phyloP scores from a whole-genome alignment of 2,888 invertebrate genomes.

The Leucophenga montana region DNA sequence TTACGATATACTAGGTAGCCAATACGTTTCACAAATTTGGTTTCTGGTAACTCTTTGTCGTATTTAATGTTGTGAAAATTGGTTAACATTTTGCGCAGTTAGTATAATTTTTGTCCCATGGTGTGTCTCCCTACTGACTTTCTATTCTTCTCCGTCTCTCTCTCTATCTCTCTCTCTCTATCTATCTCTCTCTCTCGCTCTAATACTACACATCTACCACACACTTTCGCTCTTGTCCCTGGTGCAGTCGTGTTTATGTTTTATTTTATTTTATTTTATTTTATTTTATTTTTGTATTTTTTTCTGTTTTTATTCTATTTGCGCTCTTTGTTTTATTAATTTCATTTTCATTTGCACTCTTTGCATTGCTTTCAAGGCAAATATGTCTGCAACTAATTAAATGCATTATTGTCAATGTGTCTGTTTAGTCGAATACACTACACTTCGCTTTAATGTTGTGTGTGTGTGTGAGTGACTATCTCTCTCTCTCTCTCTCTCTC shows the following conservation, averaged over 20 bases:
- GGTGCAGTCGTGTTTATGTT: neutral
- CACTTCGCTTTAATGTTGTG: neutral
- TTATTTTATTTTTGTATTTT: neutral
- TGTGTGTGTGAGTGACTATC: neutral
- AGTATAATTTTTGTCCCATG: too few relatives aligned
- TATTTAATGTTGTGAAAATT: too few relatives aligned
- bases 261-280: neutral
- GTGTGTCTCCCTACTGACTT: too few relatives aligned
- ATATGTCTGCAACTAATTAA: slow-evolving; percentile 12
- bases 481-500: neutral
- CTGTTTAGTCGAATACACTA: neutral
- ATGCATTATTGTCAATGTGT: slow-evolving; percentile 6
- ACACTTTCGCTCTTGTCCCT: neutral
- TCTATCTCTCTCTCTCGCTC: too few relatives aligned
- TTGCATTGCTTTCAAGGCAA: neutral
- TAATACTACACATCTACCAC: too few relatives aligned
- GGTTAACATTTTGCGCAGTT: too few relatives aligned
- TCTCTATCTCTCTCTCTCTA: too few relatives aligned
- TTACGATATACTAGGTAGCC: too few relatives aligned
- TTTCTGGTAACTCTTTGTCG: too few relatives aligned
- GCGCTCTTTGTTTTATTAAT: neutral
- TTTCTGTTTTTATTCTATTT: neutral
- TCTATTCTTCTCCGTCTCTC: too few relatives aligned
- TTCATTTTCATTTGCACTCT: slow-evolving; percentile 19
- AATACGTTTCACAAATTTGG: too few relatives aligned